Base-by-base conservation (phyloP, 2,888 invertebrate genomes). In the Synanthedon formicaeformis region DNA sequence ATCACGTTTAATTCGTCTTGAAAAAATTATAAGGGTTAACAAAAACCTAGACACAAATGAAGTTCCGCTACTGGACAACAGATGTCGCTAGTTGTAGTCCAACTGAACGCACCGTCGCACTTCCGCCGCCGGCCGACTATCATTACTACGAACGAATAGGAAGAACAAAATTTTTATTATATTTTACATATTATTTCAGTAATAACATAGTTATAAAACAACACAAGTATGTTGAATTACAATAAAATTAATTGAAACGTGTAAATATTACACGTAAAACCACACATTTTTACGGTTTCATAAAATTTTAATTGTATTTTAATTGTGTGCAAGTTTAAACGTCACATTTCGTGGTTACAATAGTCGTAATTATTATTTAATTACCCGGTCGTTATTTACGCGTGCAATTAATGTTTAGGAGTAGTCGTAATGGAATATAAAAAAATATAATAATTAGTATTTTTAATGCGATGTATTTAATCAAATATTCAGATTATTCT, bases 51-150 rank as follows among this genome's bases (percentile, higher is more conserved):
- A 18, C 45, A 8, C 12, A 10, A 45, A 49, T 2, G 14, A 66
- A 74, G 77, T 82, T 72, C 61, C 50, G 78, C 85, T 84, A 85
- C 81, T 80, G 73, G 67, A 56, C 61, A 60, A 65, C 11, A 85
- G 85, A 81, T 84, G 85, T 82, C 83, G 82, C 59, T 68, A 70
- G 62, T 2, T 53, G 78, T 75, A 50, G 0, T 52, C 34, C 6
- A 18, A 50, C 13, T 13, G 8, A 45, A 45, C 45, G 8, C 34
- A 34, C 10, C 34, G 34, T 34, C 34, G 2, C 34, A 34, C 34
- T 34, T 34, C 34, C 12, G 8, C 13, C 45, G n/a, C 14, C 13
- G n/a, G 45, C 14, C n/a, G 45, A 41, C 3, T 45, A 10, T 45
- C 45, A 18, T 18, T 18, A 14, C 13, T 14, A 12, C 45, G 45